Base-by-base conservation (phyloP, 2,113 vertebrate genomes). In the Poeciliopsis retropinna region DNA sequence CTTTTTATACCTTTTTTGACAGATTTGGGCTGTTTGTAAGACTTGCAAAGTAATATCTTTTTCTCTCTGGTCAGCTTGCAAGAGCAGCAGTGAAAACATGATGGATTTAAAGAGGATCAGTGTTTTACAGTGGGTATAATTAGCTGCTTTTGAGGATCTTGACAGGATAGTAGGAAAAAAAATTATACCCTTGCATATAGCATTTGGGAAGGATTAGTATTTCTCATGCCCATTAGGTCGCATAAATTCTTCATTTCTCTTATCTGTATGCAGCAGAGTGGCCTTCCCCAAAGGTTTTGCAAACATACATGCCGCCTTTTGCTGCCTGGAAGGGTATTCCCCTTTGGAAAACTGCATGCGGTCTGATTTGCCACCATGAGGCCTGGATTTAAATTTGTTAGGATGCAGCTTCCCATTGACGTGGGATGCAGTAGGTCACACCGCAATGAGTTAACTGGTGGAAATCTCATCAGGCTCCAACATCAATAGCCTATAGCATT, bases 1-100 rank as follows among this genome's bases (percentile, higher is more conserved):
- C 92, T 92, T 91, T 92, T 94, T 90, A 93, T 92, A 91, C 85
- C 83, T 76, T 86, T 88, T 84, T 82, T 94, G 94, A 94, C 92
- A 94, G 93, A 94, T 93, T 94, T 72, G 80, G 93, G 93, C 91
- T 95, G 87, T 82, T 67, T 70, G 68, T 79, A 81, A 85, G 82
- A 92, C 82, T 87, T 87, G 90, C 88, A 75, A 72, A 86, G 84
- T 89, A 88, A 90, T 91, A 88, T 88, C 54, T 82, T 68, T 73
- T 72, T 83, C 78, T 70, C 81, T 88, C 76, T 84, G 88, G 92
- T 90, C 90, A 92, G 80, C 76, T 72, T 72, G 64, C 64, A 54
- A 68, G 69, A 82, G 81, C 79, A 31, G 70, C 4, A 63, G 41
- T 51, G 73, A 80, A 57, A 28, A 85, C 67, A 78, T 78, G 82